Evolutionary conservation across 2,113 vertebrate species (phyloP), one percentile per base, ranked within the genome.

Genomic region (Hippoglossus stenolepis): DNA sequence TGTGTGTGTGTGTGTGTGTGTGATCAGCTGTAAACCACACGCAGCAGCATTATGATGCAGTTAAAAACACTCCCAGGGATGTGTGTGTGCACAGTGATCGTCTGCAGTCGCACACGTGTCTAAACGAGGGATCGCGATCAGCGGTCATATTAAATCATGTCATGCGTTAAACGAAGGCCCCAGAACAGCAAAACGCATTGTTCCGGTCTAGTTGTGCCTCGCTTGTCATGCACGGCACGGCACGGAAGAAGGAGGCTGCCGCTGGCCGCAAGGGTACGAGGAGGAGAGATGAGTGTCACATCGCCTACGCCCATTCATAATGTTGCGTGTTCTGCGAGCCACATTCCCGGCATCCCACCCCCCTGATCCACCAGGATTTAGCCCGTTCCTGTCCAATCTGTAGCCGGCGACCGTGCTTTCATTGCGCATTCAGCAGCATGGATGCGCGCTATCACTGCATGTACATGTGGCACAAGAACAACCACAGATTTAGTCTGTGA

Each of bases 241-340:
- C 20, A 43, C 58, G 57, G 5, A 71, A 70, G 15, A 15, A 51
- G 80, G 70, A 61, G 63, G 62, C 77, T 82, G 82, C 54, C 51
- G 45, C 53, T 63, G 21, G 8, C 31, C 59, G 38, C 45, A 57
- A 51, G 73, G 62, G 60, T 45, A 23, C 43, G 47, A 21, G 47
- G 12, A 54, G 57, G 54, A 7, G 56, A 23, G 53, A 56, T 5
- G 10, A 53, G 5, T 57, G 63, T 72, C 20, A 20, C 79, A 21
- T 82, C 87, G 90, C 84, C 89, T 76, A 90, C 89, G 87, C 90
- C 89, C 92, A 92, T 93, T 92, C 89, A 92, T 40, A 90, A 77
- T 77, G 86, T 85, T 56, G 31, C 20, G 83, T 81, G 79, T 84
- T 85, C 88, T 82, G 83, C 79, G 20, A 79, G 59, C 67, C 79